Percentiles rank a stretch among this genome's conserved stretches.
These are phyloP conservation scores for Drosophila truncata DNA, from an alignment of 1,140 invertebrate species.

Conservation along the genomic window DNA sequence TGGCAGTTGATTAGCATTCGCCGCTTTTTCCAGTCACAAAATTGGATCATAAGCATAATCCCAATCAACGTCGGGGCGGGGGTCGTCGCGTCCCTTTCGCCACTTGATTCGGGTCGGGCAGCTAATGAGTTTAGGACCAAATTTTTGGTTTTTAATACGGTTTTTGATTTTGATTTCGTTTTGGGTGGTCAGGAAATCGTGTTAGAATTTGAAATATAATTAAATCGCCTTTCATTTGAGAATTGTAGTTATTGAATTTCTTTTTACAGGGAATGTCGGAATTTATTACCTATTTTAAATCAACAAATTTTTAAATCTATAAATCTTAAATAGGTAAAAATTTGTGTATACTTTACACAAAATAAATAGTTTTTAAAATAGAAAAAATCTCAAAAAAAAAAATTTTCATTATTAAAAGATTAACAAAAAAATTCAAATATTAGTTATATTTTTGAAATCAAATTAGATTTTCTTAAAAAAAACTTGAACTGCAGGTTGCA, in stretches of 20 bases:
- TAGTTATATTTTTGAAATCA: background rate
- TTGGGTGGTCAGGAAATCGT: constrained; percentile 5
- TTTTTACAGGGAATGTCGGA: no score
- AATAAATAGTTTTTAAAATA: background rate
- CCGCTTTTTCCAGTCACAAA: constrained; percentile 28
- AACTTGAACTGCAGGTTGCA: background rate
- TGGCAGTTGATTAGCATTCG: constrained; percentile 44
- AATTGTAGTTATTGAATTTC: background rate
- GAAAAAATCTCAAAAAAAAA: background rate
- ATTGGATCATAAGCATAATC: constrained; percentile 55
- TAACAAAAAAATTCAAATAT: background rate
- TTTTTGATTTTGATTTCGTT: background rate
- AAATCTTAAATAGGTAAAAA: background rate
- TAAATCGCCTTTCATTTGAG: constrained; percentile 7
- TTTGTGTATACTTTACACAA: background rate
- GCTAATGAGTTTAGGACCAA: constrained; percentile 27
- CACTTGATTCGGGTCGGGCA: constrained; percentile 22
- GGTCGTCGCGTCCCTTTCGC: constrained; percentile 23
- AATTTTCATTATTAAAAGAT: background rate
- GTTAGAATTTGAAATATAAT: constrained; percentile 23
- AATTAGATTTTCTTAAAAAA: background rate
- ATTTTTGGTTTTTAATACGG: background rate
- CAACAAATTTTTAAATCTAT: no score
- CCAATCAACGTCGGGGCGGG: constrained; percentile 46
- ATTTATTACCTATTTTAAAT: no score